Conservation (phyloP, 2,888 invertebrate genomes). For the Ormyrus nitidulus region DNA sequence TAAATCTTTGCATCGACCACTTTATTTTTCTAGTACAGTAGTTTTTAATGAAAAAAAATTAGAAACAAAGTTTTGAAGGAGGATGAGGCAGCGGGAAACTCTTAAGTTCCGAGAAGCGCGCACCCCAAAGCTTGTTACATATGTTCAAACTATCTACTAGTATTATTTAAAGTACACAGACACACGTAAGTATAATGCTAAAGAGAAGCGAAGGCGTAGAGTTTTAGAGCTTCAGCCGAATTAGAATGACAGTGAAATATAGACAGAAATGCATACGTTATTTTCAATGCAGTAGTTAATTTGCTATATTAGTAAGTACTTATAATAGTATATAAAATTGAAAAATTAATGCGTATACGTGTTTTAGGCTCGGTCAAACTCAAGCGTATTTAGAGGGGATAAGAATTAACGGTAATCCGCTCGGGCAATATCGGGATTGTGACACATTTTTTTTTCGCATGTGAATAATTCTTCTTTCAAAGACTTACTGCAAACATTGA, state of each 20-base stretch:
- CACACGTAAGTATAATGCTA: slow-evolving; percentile 56
- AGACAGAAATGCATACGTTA: slow-evolving; percentile 49
- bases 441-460: background rate
- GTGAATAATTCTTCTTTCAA: too few species aligned
- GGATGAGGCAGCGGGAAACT: slow-evolving; percentile 58
- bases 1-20: slow-evolving; percentile 38
- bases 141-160: slow-evolving; percentile 50
- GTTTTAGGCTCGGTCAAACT: slow-evolving; percentile 1
- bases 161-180: slow-evolving; percentile 54
- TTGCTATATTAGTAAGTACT: slow-evolving; percentile 44
- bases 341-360: slow-evolving; percentile 6
- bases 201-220: slow-evolving; percentile 57
- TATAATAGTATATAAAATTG: slow-evolving; percentile 1
- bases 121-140: slow-evolving; percentile 51
- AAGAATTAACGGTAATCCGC: background rate
- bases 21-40: slow-evolving; percentile 18
- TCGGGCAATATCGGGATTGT: too few species aligned
- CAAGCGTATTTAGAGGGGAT: background rate
- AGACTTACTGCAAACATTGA: too few species aligned
- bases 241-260: slow-evolving; percentile 52
- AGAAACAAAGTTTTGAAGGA: slow-evolving; percentile 44
- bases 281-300: slow-evolving; percentile 52
- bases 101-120: slow-evolving; percentile 54
- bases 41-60: slow-evolving; percentile 34
- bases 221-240: slow-evolving; percentile 56